Evolutionary conservation across 1,140 invertebrate species (phyloP), one percentile per base, ranked within the genome.

Genomic region (Pachypsylla venusta): DNA sequence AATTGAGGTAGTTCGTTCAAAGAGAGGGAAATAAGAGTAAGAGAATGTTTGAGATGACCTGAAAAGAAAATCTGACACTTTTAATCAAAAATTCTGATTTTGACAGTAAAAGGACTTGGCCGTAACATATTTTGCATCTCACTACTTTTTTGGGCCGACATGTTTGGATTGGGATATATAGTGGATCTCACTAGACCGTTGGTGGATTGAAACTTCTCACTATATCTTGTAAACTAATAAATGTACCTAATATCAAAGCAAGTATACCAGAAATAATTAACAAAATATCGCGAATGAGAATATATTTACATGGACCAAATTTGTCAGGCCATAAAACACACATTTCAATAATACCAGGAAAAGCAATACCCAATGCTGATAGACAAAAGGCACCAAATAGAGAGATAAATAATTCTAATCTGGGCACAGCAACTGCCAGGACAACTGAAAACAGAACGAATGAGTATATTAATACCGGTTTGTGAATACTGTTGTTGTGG

Each of bases 341-440:
- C 20, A 83, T 75, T 65, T 93, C 86, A 64, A 93, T 84, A 20
- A 89, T 69, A 1, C 85, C 85, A 13, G 90, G 90, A 66, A 93
- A 86, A 5, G 89, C 82, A 10, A 93, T 76, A 0, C 87, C 86
- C 22, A 92, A 75, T 12, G 85, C 79, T 3, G 86, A 86, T 16
- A 87, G 77, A 57, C 83, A 84, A 13, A 91, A 73, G 0, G 90
- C 85, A 16, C 90, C 90, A 57, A 92, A 84, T 39, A 91, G 73
- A 0, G 88, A 84, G 60, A 94, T 93, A 68, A 93, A 83, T 1
- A 89, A 74, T 19, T 86, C 87, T 48, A 94, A 73, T 54, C 82
- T 75, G 0, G 88, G 87, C 57, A 93, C 78, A 1, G 78, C 70
- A 14, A 83, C 75, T 2, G 88, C 89, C 56, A 90, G 65, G 1